Conservation (phyloP, 2,113 vertebrate genomes). For the Stercorarius parasiticus region DNA sequence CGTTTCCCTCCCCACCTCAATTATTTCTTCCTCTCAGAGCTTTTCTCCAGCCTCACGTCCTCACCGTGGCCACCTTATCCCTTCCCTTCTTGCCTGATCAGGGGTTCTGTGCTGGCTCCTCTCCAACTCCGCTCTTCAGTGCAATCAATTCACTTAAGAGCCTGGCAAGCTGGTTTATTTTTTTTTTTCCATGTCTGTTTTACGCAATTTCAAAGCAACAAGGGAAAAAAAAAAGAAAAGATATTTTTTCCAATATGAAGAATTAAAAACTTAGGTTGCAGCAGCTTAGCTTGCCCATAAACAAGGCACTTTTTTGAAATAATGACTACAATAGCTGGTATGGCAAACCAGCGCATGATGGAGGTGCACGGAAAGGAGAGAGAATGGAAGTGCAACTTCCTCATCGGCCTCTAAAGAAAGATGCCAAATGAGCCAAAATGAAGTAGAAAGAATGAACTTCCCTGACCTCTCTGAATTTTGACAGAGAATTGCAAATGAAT, state of each 20-base stretch:
- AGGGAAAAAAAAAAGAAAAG: not conserved
- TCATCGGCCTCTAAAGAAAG: not conserved
- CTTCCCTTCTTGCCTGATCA: constrained; percentile 8
- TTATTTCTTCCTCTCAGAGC: not conserved
- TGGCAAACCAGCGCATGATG: not conserved
- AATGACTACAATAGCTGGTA: not conserved
- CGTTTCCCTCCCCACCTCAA: not conserved
- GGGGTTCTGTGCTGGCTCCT: constrained; percentile 18
- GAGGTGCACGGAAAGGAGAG: not conserved
- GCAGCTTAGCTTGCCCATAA: not conserved
- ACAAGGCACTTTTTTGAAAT: not conserved
- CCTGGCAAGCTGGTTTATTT: not conserved
- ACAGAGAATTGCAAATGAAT: not conserved
- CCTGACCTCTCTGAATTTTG: not conserved
- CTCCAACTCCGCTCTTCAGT: not conserved
- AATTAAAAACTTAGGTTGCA: not conserved
- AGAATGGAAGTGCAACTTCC: not conserved
- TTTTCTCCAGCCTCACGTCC: not conserved
- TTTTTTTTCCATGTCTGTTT: not conserved
- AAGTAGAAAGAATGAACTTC: not conserved
- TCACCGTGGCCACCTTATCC: accelerated
- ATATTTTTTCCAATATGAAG: not conserved
- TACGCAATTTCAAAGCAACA: constrained; percentile 7
- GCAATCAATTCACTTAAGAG: constrained; percentile 33
- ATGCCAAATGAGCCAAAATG: not conserved